phyloP scores from a whole-genome alignment of 2,888 invertebrate species.

The Hemaris fuciformis region DNA sequence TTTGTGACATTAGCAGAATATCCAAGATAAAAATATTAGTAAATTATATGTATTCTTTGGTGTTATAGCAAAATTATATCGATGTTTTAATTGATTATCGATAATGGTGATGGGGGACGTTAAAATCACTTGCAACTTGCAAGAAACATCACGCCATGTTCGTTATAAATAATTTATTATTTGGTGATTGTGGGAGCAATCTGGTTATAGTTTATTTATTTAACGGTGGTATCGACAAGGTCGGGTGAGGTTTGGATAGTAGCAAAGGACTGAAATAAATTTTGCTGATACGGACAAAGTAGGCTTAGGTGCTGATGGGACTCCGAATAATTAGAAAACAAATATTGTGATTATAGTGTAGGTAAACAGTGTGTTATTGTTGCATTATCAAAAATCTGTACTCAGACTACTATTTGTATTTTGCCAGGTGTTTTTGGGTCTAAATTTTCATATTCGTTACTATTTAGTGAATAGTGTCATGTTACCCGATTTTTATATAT shows the following conservation, averaged over 20 bases:
- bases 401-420: too few relatives aligned
- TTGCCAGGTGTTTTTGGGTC: too few relatives aligned
- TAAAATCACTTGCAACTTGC: neutral
- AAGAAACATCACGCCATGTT: neutral
- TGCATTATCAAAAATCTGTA: neutral
- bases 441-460: too few relatives aligned
- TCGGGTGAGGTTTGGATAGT: neutral
- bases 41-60: neutral
- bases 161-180: neutral
- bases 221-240: neutral
- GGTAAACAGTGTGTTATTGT: neutral
- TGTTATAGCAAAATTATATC: neutral
- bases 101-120: neutral
- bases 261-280: constrained; percentile 6
- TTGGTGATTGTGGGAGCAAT: constrained; percentile 3
- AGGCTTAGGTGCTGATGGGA: neutral
- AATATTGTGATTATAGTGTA: neutral
- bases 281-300: constrained; percentile 5
- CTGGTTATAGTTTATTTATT: neutral
- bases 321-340: neutral
- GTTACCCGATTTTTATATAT: too few relatives aligned
- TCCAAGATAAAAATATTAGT: too few relatives aligned
- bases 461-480: too few relatives aligned
- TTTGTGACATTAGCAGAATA: too few relatives aligned
- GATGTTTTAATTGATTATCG: neutral